phyloP scores from a whole-genome alignment of 2,888 invertebrate genomes.

The Schizaphis graminum region DNA sequence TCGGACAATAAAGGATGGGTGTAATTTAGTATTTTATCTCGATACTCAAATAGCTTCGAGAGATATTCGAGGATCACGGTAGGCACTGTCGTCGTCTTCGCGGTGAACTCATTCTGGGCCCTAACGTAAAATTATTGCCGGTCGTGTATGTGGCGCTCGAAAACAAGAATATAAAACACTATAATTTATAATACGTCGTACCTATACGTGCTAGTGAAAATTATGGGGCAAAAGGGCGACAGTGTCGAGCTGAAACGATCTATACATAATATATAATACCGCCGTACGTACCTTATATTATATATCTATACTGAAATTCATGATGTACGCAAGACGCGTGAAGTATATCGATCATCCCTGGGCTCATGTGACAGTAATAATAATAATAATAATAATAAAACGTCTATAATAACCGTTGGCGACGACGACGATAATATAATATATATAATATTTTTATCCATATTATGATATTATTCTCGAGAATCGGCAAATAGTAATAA shows the following conservation, averaged over 20 bases:
- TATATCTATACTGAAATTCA: not conserved
- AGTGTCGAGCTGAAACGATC: not conserved
- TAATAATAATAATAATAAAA: not conserved
- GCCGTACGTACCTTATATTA: not conserved
- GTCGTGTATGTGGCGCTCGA: not conserved
- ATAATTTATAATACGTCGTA: not conserved
- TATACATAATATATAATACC: not conserved
- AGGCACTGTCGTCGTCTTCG: not conserved
- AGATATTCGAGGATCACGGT: not conserved
- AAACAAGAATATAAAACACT: not conserved
- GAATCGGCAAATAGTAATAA: not conserved
- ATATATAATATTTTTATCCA: not conserved
- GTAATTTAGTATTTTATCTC: not conserved
- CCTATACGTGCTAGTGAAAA: not conserved
- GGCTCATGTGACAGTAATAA: not conserved
- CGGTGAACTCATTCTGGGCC: not conserved
- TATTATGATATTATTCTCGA: not conserved
- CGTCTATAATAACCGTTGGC: not conserved
- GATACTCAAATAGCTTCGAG: not conserved
- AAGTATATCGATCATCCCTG: not conserved
- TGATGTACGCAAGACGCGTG: not conserved
- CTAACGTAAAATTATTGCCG: not conserved
- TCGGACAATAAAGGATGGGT: not conserved
- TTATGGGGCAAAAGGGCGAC: not conserved
- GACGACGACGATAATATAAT: not conserved